Conservation (phyloP, 2,797 vertebrate genomes). For the Alauda arvensis region DNA sequence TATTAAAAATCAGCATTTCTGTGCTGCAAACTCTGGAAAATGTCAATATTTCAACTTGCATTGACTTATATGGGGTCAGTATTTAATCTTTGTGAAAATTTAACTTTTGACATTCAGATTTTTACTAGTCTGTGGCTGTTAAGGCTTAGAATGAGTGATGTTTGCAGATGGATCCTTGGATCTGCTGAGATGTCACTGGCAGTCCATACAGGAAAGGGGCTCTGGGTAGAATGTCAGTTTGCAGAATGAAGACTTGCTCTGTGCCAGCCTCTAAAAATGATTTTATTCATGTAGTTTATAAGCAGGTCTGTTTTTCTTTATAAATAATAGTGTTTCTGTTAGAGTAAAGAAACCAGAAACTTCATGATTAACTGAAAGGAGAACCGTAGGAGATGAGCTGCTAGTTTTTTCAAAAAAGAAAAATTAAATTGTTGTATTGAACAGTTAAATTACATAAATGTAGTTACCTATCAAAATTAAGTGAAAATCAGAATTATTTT, state of each 20-base stretch:
- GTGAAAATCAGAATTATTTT: neutral
- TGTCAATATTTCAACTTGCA: neutral
- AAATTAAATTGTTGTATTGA: neutral
- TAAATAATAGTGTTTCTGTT: neutral
- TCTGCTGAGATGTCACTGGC: neutral
- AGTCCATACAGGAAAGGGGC: neutral
- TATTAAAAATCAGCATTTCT: neutral
- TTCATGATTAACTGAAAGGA: neutral
- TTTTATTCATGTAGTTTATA: neutral
- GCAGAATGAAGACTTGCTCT: neutral
- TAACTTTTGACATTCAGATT: accelerated
- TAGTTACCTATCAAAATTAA: neutral
- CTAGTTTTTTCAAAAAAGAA: neutral
- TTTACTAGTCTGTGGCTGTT: neutral
- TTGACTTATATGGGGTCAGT: neutral
- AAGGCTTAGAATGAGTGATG: neutral
- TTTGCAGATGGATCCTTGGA: neutral
- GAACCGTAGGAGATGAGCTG: neutral
- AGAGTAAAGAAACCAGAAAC: neutral
- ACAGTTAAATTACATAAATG: neutral
- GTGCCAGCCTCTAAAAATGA: neutral
- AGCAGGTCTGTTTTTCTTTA: neutral
- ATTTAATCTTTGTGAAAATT: neutral
- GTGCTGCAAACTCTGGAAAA: neutral
- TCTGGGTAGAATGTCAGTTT: neutral